Evolutionary conservation across 1,140 invertebrate genomes (phyloP).

Genomic region (Heterodera carotae): DNA sequence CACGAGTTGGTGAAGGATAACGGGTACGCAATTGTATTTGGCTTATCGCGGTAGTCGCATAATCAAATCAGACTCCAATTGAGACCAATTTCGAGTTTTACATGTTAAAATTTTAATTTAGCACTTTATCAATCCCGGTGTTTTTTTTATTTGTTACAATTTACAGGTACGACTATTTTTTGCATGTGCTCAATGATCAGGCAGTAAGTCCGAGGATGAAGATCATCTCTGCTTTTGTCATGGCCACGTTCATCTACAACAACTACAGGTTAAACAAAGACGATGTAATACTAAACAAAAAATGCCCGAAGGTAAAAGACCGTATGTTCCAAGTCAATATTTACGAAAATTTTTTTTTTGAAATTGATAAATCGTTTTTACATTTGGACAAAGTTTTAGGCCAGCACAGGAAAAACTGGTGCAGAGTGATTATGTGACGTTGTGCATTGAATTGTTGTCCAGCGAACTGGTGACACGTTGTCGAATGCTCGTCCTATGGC

Average conservation of each 20-base stretch:
- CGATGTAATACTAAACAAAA: too few relatives aligned
- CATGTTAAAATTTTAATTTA: not conserved
- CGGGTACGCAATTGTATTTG: too few relatives aligned
- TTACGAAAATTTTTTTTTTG: too few relatives aligned
- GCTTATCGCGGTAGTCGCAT: too few relatives aligned
- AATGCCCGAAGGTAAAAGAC: too few relatives aligned
- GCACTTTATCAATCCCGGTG: too few relatives aligned
- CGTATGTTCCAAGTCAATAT: too few relatives aligned
- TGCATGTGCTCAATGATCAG: slow-evolving; percentile 67
- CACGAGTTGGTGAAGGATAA: slow-evolving; percentile 90
- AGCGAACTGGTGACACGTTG: slow-evolving; percentile 49
- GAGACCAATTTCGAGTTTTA: too few relatives aligned
- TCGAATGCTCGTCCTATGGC: slow-evolving; percentile 81
- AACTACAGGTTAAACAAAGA: slow-evolving; percentile 50
- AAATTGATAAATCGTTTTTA: slow-evolving; percentile 13
- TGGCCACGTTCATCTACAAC: slow-evolving; percentile 62
- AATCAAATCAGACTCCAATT: too few relatives aligned
- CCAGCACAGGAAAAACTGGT: slow-evolving; percentile 60
- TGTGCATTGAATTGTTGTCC: slow-evolving; percentile 58
- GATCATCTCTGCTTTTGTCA: slow-evolving; percentile 62
- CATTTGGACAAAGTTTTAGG: slow-evolving; percentile 35
- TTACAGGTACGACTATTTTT: slow-evolving; percentile 68
- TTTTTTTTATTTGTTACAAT: not conserved
- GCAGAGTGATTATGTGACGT: slow-evolving; percentile 53
- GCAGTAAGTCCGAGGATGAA: slow-evolving; percentile 43